Conservation (phyloP, 2,888 invertebrate genomes). For the Rotaria magnacalcarata region DNA sequence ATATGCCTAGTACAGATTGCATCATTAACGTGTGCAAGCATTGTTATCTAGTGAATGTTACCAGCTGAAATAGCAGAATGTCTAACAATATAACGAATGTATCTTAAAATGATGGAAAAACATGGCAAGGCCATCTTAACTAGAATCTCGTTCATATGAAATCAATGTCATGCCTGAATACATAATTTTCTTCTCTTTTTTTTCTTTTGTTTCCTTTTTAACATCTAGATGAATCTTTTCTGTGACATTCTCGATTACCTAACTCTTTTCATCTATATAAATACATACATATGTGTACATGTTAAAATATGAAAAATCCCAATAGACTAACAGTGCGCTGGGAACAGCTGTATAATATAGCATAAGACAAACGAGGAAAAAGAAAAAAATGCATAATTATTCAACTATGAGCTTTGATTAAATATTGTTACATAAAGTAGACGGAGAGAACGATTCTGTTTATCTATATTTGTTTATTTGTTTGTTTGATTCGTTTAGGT, state of each 20-base stretch:
- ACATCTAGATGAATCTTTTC: neutral
- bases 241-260: neutral
- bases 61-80: neutral
- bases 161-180: neutral
- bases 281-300: neutral
- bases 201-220: neutral
- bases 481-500: slow-evolving; percentile 9
- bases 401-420: slow-evolving; percentile 12
- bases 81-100: neutral
- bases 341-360: neutral
- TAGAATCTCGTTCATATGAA: neutral
- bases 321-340: neutral
- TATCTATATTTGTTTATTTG: slow-evolving; percentile 9
- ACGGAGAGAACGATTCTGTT: neutral
- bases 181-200: neutral
- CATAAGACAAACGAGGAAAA: neutral
- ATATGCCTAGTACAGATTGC: neutral
- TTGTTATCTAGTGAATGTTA: neutral
- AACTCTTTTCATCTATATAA: neutral
- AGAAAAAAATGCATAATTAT: neutral
- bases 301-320: slow-evolving; percentile 7
- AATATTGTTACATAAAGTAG: neutral
- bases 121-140: neutral
- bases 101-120: slow-evolving; percentile 5
- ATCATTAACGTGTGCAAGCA: neutral